Conservation (phyloP, 2,888 invertebrate genomes). For the Listrodromus nycthemerus region DNA sequence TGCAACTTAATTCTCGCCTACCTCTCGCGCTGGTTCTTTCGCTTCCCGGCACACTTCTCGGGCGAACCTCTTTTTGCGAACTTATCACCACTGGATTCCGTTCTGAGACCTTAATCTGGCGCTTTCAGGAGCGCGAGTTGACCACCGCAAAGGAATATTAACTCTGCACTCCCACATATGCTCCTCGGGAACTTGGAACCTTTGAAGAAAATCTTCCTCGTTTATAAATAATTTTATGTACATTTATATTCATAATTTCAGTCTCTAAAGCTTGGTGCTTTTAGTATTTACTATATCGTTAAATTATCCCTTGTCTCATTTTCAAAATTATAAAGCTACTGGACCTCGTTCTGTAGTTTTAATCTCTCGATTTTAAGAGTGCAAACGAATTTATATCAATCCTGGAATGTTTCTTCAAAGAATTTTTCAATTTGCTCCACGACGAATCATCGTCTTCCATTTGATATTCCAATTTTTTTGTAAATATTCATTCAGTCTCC, state of each 20-base stretch:
- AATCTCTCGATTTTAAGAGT: neutral
- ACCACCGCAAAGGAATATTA: neutral
- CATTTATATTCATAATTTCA: too few species aligned
- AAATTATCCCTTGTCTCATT: neutral
- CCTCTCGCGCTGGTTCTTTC: constrained; percentile 25
- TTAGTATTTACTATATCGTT: too few species aligned
- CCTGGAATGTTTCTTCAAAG: too few species aligned
- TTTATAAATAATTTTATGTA: too few species aligned
- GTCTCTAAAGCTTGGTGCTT: too few species aligned
- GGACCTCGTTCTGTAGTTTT: neutral
- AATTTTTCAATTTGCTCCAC: too few species aligned
- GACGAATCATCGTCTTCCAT: too few species aligned
- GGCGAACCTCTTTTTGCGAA: neutral
- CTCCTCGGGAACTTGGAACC: too few species aligned
- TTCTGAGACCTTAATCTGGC: constrained; percentile 3
- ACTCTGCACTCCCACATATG: too few species aligned
- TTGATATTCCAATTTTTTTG: too few species aligned
- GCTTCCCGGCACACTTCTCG: constrained; percentile 2
- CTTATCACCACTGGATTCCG: neutral
- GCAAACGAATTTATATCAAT: neutral
- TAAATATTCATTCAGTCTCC: too few species aligned
- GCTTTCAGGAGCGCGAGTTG: neutral
- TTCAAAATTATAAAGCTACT: neutral
- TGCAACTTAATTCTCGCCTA: constrained; percentile 54
- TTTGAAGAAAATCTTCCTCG: too few species aligned